Conservation (phyloP, 2,797 vertebrate genomes). For the Philypnodon macrostomus region DNA sequence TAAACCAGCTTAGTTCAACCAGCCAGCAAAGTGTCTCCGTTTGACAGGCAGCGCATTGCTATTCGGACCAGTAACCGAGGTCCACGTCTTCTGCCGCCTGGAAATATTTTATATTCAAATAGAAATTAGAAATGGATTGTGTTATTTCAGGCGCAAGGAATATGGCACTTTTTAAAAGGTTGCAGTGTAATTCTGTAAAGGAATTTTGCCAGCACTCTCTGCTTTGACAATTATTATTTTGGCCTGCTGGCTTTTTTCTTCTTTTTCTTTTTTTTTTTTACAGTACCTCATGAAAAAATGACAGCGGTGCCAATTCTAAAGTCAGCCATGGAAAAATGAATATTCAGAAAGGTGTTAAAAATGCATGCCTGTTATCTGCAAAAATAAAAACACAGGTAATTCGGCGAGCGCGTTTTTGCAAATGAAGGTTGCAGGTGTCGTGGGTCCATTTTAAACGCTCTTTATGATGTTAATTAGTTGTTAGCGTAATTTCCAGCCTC, state of each 20-base stretch:
- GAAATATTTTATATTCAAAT: constrained; percentile 79
- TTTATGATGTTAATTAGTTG: constrained; percentile 86
- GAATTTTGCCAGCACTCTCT: constrained; percentile 59
- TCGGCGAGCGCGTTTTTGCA: constrained; percentile 73
- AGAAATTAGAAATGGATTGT: constrained; percentile 73
- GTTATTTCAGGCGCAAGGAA: constrained; percentile 67
- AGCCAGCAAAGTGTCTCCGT: constrained; percentile 78
- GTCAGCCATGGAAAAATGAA: constrained; percentile 41
- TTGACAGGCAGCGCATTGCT: constrained; percentile 76
- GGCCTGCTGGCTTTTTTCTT: constrained; percentile 51
- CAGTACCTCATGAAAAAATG: constrained; percentile 44
- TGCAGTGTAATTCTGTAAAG: constrained; percentile 45
- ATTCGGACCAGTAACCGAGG: constrained; percentile 75
- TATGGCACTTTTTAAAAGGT: constrained; percentile 39
- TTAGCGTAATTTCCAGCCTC: constrained; percentile 77
- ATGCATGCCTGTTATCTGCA: constrained; percentile 69
- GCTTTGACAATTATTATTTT: constrained; percentile 64
- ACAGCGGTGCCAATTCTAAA: constrained; percentile 47
- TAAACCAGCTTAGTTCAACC: constrained; percentile 83
- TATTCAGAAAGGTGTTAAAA: constrained; percentile 61
- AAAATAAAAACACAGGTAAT: constrained; percentile 78
- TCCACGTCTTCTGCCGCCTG: constrained; percentile 54
- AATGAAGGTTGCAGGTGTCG: constrained; percentile 82
- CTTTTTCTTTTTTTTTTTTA: too few species aligned
- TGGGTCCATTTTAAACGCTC: constrained; percentile 66